Base-by-base conservation (phyloP, 2,888 invertebrate species). In the Spialia ferax region DNA sequence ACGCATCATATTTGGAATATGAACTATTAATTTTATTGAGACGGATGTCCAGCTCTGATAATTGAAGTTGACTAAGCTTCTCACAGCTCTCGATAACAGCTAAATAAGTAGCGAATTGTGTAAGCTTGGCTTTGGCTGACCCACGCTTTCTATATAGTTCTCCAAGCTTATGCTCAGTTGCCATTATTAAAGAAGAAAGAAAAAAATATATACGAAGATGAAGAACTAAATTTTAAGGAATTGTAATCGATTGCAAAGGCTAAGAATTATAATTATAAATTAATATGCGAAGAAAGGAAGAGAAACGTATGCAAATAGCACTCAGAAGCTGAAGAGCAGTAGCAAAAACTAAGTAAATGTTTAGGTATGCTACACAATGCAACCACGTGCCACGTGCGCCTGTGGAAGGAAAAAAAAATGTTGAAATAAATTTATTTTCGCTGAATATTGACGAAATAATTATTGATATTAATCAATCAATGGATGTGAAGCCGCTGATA, bases 1-100 rank as follows among this genome's bases (percentile, higher is more conserved):
- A 68, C 38, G 50, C 42, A 60, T 72, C 70, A 48, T 64, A 72
- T 50, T 69, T 56, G 1, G 32, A 50, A 23, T 69, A 69, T 55
- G 63, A 74, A 70, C 38, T 57, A 5, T 71, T 26, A 6, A 73
- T 35, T 57, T 32, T 57, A 20, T 20, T 57, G 38, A 59, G 57
- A 13, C 57, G 57, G n/a, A 35, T n/a, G 35, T 59, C 57, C 7
- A 59, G 22, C n/a, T 59, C 38, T 0, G 57, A 42, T 59, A 59
- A n/a, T 42, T 59, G 57, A 45, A 7, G 22, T 26, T 60, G 45
- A 45, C 38, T 38, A 5, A 38, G n/a, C 38, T 38, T 38, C 6
- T 38, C 38, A n/a, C 38, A 38, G n/a, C 15, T 38, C 38, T 38
- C 38, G 4, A n/a, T 38, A 38, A 38, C n/a, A 5, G 38, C 38